phyloP scores from a whole-genome alignment of 1,140 invertebrate species.

The Oppia nitens region DNA sequence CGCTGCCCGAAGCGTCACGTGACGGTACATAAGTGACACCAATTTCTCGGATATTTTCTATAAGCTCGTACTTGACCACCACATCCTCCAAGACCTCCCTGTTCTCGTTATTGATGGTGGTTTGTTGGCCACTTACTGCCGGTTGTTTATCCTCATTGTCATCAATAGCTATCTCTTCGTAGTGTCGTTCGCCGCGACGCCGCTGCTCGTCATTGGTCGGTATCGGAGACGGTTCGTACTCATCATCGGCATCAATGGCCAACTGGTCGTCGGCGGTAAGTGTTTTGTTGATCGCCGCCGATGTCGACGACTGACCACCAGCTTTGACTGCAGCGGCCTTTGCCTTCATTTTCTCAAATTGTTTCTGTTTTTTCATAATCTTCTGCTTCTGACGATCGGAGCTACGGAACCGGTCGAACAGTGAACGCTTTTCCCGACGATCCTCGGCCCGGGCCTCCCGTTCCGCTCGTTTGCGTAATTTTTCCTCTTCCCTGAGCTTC shows the following conservation, averaged over 20 bases:
- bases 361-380: not conserved
- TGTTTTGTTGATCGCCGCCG: too few species aligned
- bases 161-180: too few species aligned
- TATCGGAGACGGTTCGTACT: too few species aligned
- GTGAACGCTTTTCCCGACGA: not conserved
- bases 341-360: not conserved
- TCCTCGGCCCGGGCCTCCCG: not conserved
- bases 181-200: too few species aligned
- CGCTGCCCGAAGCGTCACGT: not conserved
- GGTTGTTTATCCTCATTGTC: too few species aligned
- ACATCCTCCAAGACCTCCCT: too few species aligned
- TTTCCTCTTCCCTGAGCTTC: not conserved
- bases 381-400: not conserved
- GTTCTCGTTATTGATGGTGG: too few species aligned
- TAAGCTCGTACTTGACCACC: not conserved
- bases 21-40: not conserved
- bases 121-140: too few species aligned
- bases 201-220: too few species aligned
- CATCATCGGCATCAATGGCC: too few species aligned
- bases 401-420: not conserved
- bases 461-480: not conserved
- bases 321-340: not conserved
- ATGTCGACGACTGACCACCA: too few species aligned
- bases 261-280: too few species aligned
- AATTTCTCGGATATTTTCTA: not conserved